Evolutionary conservation across 2,113 vertebrate species (phyloP), one percentile per base, ranked within the genome.

Genomic region (Aphyosemion australe): DNA sequence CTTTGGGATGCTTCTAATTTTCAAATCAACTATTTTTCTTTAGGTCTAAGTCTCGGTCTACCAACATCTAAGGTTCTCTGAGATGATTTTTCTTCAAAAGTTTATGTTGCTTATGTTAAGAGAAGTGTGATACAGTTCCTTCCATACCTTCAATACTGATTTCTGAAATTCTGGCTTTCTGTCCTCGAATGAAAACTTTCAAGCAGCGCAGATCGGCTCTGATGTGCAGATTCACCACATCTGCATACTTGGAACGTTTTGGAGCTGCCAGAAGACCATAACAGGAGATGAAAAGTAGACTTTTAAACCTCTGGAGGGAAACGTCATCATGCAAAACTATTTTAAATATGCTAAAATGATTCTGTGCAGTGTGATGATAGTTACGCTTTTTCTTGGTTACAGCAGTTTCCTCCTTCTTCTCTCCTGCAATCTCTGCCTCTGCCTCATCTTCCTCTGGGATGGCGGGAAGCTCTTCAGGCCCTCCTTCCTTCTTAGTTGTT

Each of bases 71-170:
- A 10, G 12, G 41, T 42, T 12, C 41, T 37, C 41, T 10, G 12
- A 11, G 12, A 42, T 42, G 11, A 12, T 2, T 12, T 42, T 42
- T 12, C 41, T 42, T 42, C 6, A 37, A 37, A 37, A 8, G 34
- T 6, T 1, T 37, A 37, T 37, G 34, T 5, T 37, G 34, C 34
- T 37, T 7, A 10, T 37, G 34, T 37, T 0, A 37, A 42, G 41
- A 18, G 16, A n/a, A 18, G n/a, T 39, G 32, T 19, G 12, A 19
- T 19, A 19, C 18, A 14, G 15, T 45, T 51, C 14, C 18, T 2
- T n/a, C 53, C 13, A 43, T 62, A 98, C 97, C 97, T 94, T 99
- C 93, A 61, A 99, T 95, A 62, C 92, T 91, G 76, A 98, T 97
- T 92, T 98, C 96, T 59, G 96, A 94, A 88, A 99, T 96, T 74